A percentile compares a stretch with the other conserved stretches of the same genome.
phyloP scores from a whole-genome alignment of 1,140 invertebrate genomes.

The Samia ricini region DNA sequence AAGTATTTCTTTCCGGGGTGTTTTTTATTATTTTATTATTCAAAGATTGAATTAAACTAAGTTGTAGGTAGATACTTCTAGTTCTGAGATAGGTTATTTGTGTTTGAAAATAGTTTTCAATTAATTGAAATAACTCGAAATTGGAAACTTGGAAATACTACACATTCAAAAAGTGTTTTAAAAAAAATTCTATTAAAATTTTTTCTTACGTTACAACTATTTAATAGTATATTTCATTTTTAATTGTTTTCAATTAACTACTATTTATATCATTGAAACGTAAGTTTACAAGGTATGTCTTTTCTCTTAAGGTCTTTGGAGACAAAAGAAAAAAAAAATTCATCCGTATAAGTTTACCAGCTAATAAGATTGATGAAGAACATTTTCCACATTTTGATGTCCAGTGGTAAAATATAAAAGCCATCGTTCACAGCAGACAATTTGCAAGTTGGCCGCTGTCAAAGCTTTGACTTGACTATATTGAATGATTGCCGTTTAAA shows the following conservation, averaged over 20 bases:
- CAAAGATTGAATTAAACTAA: too few species aligned
- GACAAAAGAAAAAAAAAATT: neutral
- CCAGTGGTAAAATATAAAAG: neutral
- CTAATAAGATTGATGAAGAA: neutral
- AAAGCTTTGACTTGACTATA: neutral
- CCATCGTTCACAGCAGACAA: slow-evolving; percentile 13
- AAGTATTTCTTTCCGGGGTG: neutral
- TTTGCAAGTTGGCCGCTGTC: slow-evolving; percentile 27
- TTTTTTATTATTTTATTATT: neutral
- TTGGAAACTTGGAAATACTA: too few species aligned
- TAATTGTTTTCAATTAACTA: too few species aligned
- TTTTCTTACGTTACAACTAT: too few species aligned
- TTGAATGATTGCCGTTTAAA: neutral
- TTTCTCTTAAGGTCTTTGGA: neutral
- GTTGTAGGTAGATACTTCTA: too few species aligned
- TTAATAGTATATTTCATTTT: too few species aligned
- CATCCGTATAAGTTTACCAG: neutral
- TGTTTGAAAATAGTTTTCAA: too few species aligned
- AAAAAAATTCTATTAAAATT: too few species aligned
- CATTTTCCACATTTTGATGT: neutral
- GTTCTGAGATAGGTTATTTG: too few species aligned
- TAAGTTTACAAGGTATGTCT: neutral
- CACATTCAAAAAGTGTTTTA: too few species aligned
- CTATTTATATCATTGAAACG: neutral
- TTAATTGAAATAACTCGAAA: too few species aligned